These are phyloP conservation scores for Cephalotes varians DNA, from an alignment of 2,888 invertebrate genomes.

Conservation along the genomic window DNA sequence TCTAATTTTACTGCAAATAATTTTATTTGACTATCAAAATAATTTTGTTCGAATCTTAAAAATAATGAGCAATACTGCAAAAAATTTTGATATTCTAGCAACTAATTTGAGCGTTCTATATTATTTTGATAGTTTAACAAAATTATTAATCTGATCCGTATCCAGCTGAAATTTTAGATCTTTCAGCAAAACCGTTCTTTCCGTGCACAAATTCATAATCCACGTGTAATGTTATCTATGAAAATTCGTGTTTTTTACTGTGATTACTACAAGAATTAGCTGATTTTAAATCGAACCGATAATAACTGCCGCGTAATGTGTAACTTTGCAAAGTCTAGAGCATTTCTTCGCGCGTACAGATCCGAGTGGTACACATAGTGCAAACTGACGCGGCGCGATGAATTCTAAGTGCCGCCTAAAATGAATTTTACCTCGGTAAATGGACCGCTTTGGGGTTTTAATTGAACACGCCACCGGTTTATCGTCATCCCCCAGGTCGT, in stretches of 20 bases:
- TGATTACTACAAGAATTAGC: not conserved
- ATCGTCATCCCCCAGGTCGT: slow-evolving; percentile 49
- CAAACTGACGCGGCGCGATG: not conserved
- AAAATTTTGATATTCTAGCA: too few relatives aligned
- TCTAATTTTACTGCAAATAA: too few relatives aligned
- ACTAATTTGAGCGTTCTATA: too few relatives aligned
- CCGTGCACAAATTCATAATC: not conserved
- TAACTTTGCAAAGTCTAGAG: not conserved
- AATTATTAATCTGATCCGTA: too few relatives aligned
- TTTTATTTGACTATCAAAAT: too few relatives aligned
- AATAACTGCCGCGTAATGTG: not conserved
- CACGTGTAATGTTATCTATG: not conserved
- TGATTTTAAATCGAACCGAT: not conserved
- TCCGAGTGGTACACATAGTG: not conserved
- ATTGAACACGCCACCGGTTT: slow-evolving; percentile 47
- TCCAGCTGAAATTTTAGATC: too few relatives aligned
- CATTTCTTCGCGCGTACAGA: not conserved
- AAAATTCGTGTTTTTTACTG: not conserved
- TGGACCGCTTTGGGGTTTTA: slow-evolving; percentile 42
- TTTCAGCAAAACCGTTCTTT: too few relatives aligned
- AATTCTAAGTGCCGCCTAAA: slow-evolving; percentile 35
- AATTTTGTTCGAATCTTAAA: too few relatives aligned
- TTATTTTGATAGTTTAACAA: too few relatives aligned
- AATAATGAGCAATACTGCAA: too few relatives aligned
- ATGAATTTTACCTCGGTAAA: slow-evolving; percentile 46